Base-by-base conservation (phyloP, 2,113 vertebrate species). In the human region DNA sequence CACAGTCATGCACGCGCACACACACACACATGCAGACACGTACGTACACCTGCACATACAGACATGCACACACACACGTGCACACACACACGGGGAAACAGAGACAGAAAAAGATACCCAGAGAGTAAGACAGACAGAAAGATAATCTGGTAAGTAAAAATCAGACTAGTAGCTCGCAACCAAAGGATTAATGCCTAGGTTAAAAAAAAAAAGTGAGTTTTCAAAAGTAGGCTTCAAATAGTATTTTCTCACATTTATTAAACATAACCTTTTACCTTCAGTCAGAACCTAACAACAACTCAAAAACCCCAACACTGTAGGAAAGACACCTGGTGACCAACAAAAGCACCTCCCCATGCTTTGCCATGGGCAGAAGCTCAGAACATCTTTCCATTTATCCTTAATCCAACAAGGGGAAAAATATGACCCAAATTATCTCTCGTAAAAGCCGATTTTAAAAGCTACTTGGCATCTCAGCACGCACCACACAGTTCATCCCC, bases 61-160 rank as follows among this genome's bases (percentile, higher is more conserved):
- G 4, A 1, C 3, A 55, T 6, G 12, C 27, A 16, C 1, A 61
- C 38, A 7, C 4, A 23, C 3, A 0, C 3, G 2, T 3, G 45
- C 30, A 40, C 22, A n/a, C 20, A 72, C 9, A 2, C 30, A 12
- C 4, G 1, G 4, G 14, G 18, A 68, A 0, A 38, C 12, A 43
- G 5, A 32, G 5, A 57, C 16, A 70, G 14, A 5, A 17, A 35
- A 32, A 30, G 57, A 17, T 2, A 11, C 1, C 32, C 35, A n/a
- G 32, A 50, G 7, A 75, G 61, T 4, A 10, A 59, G 27, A 1
- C 6, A 68, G 61, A 27, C 0, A 10, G 43, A 86, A 2, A 90
- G 40, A 30, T 4, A 45, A 40, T 8, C 45, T 2, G 13, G 25
- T n/a, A 9, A 73, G 75, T 61, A 38, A 64, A 64, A 57, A 35